A percentile compares a stretch with the other conserved stretches of the same genome.
These are phyloP conservation scores for Telmatochromis sp. DNA, from an alignment of 2,113 vertebrate genomes.

Conservation along the genomic window DNA sequence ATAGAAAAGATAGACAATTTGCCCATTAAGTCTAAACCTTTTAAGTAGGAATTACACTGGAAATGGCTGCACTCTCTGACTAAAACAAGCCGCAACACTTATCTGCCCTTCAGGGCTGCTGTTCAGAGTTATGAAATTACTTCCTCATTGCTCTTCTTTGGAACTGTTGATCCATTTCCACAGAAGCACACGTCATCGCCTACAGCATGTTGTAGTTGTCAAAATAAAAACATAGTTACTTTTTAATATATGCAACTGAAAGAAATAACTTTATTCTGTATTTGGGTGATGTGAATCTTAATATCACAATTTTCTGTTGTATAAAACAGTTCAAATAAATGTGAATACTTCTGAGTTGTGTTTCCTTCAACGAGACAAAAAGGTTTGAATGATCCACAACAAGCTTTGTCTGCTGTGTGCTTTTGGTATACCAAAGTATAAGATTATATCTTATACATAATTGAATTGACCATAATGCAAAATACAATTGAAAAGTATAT, in stretches of 20 bases:
- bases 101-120: neutral
- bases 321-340: neutral
- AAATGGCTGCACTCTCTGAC: neutral
- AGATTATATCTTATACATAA: neutral
- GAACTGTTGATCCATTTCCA: neutral
- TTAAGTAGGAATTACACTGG: neutral
- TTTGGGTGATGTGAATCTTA: neutral
- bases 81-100: neutral
- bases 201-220: neutral
- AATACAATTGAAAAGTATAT: neutral
- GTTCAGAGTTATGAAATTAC: neutral
- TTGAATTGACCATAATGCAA: neutral
- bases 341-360: neutral
- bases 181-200: neutral
- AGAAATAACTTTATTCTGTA: neutral
- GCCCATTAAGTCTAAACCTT: neutral
- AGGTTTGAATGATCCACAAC: neutral
- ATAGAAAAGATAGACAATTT: neutral
- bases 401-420: neutral
- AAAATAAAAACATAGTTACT: neutral
- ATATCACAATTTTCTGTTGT: neutral
- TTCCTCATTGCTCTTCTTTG: conserved; percentile 29
- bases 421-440: neutral
- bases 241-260: neutral
- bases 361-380: neutral